phyloP scores from a whole-genome alignment of 92 coral and sea anemone genomes.

The Epizoanthus illoricatus region DNA sequence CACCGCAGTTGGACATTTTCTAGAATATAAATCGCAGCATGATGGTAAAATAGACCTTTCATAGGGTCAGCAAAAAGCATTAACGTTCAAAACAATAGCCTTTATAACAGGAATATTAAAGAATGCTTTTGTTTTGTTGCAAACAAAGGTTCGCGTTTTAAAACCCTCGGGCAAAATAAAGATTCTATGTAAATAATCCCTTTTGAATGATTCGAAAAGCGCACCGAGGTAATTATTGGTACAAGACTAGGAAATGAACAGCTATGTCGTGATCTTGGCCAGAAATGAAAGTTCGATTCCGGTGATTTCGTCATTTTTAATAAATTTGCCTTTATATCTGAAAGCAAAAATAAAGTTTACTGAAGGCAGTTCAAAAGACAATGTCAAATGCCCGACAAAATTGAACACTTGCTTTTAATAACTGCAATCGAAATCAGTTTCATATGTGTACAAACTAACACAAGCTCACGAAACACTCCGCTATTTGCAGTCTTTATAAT shows the following conservation, averaged over 20 bases:
- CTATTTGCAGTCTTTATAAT: slow-evolving; percentile 63
- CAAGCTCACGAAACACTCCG: slow-evolving; percentile 41
- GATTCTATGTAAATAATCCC: slow-evolving; percentile 31
- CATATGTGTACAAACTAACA: slow-evolving; percentile 48
- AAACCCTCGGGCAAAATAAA: slow-evolving; percentile 32
- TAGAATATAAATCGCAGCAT: slow-evolving; percentile 40
- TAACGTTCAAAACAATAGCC: slow-evolving; percentile 25
- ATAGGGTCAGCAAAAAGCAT: slow-evolving; percentile 18
- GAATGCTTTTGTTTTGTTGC: slow-evolving; percentile 27
- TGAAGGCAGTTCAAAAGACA: not conserved
- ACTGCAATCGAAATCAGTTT: slow-evolving; percentile 9
- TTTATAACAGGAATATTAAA: slow-evolving; percentile 33
- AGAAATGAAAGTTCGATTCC: slow-evolving; percentile 5
- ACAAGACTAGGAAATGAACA: slow-evolving; percentile 40
- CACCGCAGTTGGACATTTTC: slow-evolving; percentile 29
- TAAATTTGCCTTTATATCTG: slow-evolving; percentile 6
- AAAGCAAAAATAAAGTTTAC: not conserved
- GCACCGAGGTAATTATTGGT: slow-evolving; percentile 31
- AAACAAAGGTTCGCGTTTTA: slow-evolving; percentile 38
- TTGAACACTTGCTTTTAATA: slow-evolving; percentile 11
- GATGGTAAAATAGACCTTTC: slow-evolving; percentile 34
- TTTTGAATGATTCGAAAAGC: slow-evolving; percentile 24
- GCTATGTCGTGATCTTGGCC: slow-evolving; percentile 17
- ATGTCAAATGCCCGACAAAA: not conserved
- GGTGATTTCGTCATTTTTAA: slow-evolving; percentile 1